Conservation (phyloP, 2,113 vertebrate species). For the Tenebrosternarchus preto region DNA sequence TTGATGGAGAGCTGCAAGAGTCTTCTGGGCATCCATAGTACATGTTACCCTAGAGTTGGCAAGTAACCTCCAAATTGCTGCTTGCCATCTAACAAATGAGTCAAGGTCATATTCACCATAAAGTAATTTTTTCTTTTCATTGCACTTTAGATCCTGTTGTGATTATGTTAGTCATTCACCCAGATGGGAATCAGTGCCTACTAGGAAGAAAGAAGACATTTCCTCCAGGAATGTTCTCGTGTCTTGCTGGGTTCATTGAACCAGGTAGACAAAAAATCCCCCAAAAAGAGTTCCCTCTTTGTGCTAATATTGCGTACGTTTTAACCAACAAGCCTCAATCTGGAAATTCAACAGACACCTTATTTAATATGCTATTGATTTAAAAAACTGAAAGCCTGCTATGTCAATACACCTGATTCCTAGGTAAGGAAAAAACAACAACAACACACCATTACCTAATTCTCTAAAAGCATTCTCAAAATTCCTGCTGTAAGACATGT, state of each 20-base stretch:
- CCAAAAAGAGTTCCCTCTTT: too few relatives aligned
- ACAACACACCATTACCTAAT: too few relatives aligned
- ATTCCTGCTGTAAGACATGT: too few relatives aligned
- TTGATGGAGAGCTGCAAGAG: conserved; percentile 81
- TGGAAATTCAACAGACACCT: too few relatives aligned
- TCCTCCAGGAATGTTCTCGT: conserved; percentile 87
- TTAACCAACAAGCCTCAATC: too few relatives aligned
- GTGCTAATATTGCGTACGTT: background rate
- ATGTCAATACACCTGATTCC: too few relatives aligned
- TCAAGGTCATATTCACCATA: background rate
- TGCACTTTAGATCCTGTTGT: conserved; percentile 86
- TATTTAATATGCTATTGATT: too few relatives aligned
- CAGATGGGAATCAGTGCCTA: conserved; percentile 89
- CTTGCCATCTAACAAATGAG: background rate
- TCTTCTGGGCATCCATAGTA: conserved; percentile 87
- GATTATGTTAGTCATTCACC: conserved; percentile 96
- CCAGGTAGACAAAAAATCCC: conserved; percentile 75
- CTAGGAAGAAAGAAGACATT: conserved; percentile 90
- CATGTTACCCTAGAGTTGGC: conserved; percentile 93
- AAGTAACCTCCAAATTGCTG: conserved; percentile 53
- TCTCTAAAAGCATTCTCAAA: too few relatives aligned
- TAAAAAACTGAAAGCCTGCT: too few relatives aligned
- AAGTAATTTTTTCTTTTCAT: background rate
- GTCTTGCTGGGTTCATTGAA: conserved; percentile 94
- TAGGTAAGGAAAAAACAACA: too few relatives aligned